phyloP scores from a whole-genome alignment of 2,113 vertebrate genomes.

The Merops nubicus region DNA sequence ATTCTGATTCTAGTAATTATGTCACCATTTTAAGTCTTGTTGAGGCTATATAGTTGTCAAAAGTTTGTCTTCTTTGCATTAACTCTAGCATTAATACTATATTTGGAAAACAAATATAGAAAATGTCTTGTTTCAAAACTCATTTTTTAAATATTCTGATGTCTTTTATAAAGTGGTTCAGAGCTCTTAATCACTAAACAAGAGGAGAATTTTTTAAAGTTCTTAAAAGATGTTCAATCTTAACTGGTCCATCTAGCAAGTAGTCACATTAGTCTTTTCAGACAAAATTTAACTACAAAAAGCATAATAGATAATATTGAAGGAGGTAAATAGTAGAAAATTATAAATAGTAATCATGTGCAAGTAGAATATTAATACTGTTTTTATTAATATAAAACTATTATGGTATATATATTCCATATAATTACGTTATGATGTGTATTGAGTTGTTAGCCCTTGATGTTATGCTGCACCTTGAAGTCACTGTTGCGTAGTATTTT shows the following conservation, averaged over 20 bases:
- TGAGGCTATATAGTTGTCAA: neutral
- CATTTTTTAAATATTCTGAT: neutral
- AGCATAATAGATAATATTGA: neutral
- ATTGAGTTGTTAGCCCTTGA: neutral
- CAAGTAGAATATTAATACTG: neutral
- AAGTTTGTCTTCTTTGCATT: neutral
- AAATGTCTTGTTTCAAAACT: neutral
- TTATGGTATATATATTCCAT: neutral
- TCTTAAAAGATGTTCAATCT: neutral
- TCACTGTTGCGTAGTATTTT: neutral
- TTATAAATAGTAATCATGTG: neutral
- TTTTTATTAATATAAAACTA: neutral
- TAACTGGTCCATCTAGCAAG: neutral
- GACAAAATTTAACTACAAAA: neutral
- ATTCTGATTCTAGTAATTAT: neutral
- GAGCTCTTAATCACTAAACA: neutral
- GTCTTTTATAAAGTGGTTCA: neutral
- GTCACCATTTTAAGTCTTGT: neutral
- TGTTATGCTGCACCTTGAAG: neutral
- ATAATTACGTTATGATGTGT: neutral
- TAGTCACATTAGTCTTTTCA: neutral
- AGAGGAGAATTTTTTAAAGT: neutral
- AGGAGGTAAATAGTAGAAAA: no score
- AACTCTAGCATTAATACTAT: neutral
- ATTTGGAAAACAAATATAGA: neutral